Evolutionary conservation across 2,797 vertebrate genomes (phyloP), one percentile per base, ranked within the genome.

Genomic region (Enteromius paludinosus): DNA sequence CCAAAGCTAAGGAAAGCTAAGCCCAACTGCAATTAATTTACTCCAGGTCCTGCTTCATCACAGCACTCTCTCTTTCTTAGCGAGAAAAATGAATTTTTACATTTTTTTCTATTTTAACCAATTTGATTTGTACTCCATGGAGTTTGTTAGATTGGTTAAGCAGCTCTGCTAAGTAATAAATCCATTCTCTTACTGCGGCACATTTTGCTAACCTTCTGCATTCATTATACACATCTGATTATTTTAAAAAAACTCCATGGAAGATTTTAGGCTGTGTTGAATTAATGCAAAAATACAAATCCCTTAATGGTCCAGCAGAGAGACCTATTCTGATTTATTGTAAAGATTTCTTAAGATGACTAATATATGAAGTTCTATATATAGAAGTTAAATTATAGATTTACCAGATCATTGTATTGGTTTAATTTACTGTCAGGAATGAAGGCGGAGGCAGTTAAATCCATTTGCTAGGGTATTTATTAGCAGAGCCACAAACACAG

Each of bases 81-180:
- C 20, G 11, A 70, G 15, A 8, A 3, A 23, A 68, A 23, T 84
- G 81, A 87, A 89, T 35, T 88, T 84, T 87, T 65, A 88, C 83
- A 83, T 87, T 35, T 35, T 91, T 85, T 87, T 88, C 86, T 86
- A 84, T 86, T 89, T 86, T 90, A 88, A 91, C 90, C 91, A 87
- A 91, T 90, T 87, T 86, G 85, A 93, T 93, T 92, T 92, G 88
- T 90, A 90, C 75, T 59, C 81, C 86, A 80, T 84, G 83, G 84
- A 87, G 77, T 81, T 79, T 5, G 17, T 69, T 69, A 88, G 84
- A 81, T 89, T 86, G 83, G 70, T 86, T 84, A 87, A 86, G 88
- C 85, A 73, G 84, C 62, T 38, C 79, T 83, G 83, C 86, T 89
- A 87, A 88, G 85, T 91, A 91, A 92, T 91, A 90, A 92, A 91